Evolutionary conservation across 2,113 vertebrate species (phyloP).

Genomic region (Pelusios castaneus): DNA sequence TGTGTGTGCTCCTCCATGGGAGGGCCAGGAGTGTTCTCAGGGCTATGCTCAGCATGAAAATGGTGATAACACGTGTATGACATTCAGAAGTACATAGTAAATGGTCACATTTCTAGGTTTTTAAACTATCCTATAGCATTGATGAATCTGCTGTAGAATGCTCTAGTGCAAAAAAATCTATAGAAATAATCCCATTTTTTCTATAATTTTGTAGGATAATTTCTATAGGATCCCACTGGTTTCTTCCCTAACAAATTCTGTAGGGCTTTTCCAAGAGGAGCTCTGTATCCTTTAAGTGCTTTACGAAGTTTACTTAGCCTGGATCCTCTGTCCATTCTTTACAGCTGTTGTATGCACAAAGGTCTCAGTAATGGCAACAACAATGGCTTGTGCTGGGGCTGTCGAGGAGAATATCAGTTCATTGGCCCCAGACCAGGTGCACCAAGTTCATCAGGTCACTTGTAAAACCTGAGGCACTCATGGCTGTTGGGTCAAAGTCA

Average conservation of each 20-base stretch:
- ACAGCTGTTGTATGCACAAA: not conserved
- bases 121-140: not conserved
- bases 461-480: not conserved
- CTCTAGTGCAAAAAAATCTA: not conserved
- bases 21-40: not conserved
- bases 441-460: not conserved
- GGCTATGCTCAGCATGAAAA: accelerated
- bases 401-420: not conserved
- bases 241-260: not conserved
- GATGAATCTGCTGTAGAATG: not conserved
- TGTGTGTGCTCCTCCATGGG: not conserved
- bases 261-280: accelerated
- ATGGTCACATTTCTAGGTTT: not conserved
- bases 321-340: not conserved
- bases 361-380: not conserved
- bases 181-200: not conserved
- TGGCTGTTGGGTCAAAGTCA: not conserved
- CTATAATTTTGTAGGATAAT: not conserved
- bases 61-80: not conserved
- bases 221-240: not conserved
- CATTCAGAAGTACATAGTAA: not conserved
- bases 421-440: too few species aligned
- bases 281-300: not conserved
- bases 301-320: not conserved
- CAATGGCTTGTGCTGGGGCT: accelerated